phyloP scores from a whole-genome alignment of 2,113 vertebrate species.

The Sminthopsis crassicaudata region DNA sequence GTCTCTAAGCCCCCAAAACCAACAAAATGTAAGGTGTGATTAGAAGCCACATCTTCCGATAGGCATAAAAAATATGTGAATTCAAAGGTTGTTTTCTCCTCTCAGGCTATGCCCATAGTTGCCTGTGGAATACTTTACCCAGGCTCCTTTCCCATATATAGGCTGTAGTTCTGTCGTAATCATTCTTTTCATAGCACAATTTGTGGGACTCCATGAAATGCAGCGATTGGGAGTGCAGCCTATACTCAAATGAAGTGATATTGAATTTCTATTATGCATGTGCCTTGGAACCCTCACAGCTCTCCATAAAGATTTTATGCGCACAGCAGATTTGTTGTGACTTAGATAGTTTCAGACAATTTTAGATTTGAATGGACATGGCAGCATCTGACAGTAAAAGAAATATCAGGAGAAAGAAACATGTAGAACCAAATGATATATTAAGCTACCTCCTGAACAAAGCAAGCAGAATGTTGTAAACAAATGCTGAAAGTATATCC shows the following conservation, averaged over 20 bases:
- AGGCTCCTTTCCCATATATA: slow-evolving; percentile 61
- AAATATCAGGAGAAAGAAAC: slow-evolving; percentile 82
- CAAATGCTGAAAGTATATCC: slow-evolving; percentile 75
- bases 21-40: slow-evolving; percentile 66
- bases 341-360: slow-evolving; percentile 87
- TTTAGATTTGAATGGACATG: slow-evolving; percentile 88
- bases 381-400: slow-evolving; percentile 86
- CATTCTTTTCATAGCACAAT: slow-evolving; percentile 83
- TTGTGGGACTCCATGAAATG: slow-evolving; percentile 84
- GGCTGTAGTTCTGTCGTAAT: slow-evolving; percentile 80
- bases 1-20: slow-evolving; percentile 78
- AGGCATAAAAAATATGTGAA: slow-evolving; percentile 77
- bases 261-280: slow-evolving; percentile 88
- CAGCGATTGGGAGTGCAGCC: slow-evolving; percentile 78
- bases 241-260: slow-evolving; percentile 84
- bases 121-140: slow-evolving; percentile 76
- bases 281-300: slow-evolving; percentile 86
- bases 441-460: slow-evolving; percentile 81
- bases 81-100: slow-evolving; percentile 62
- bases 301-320: slow-evolving; percentile 88
- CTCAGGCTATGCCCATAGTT: slow-evolving; percentile 73
- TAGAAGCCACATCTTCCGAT: slow-evolving; percentile 74
- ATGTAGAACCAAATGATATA: slow-evolving; percentile 84
- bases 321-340: slow-evolving; percentile 88
- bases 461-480: slow-evolving; percentile 79